Evolutionary conservation across 2,113 vertebrate genomes (phyloP).

Genomic region (Myocastor coypus): DNA sequence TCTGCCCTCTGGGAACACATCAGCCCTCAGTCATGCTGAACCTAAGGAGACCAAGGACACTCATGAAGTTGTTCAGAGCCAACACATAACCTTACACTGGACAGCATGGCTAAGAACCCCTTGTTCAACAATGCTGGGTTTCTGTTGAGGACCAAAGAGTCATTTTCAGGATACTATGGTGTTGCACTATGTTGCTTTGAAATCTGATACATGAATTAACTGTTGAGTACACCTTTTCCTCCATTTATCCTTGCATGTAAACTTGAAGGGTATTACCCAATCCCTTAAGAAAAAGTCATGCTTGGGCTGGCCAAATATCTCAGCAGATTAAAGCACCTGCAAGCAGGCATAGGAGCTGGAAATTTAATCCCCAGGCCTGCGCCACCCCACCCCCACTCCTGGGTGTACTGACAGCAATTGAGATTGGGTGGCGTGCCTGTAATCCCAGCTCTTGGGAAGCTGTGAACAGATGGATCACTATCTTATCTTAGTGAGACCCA

Average conservation of each 20-base stretch:
- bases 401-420: too few species aligned
- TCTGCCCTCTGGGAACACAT: not conserved
- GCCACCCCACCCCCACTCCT: too few species aligned
- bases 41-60: not conserved
- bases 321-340: too few species aligned
- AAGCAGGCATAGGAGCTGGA: too few species aligned
- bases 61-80: not conserved
- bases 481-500: too few species aligned
- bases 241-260: not conserved
- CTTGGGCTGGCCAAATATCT: too few species aligned
- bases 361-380: too few species aligned
- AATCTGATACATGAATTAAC: not conserved
- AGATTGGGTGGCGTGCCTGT: too few species aligned
- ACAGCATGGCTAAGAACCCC: not conserved
- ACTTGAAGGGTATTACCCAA: not conserved
- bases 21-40: not conserved
- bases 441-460: too few species aligned
- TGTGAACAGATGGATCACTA: too few species aligned
- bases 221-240: not conserved
- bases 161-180: rapidly evolving
- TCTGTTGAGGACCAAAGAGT: not conserved
- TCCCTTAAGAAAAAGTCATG: not conserved
- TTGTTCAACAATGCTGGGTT: not conserved
- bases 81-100: not conserved
- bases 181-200: not conserved